These are phyloP conservation scores for Miltochrista miniata DNA, from an alignment of 2,888 invertebrate species.

Conservation along the genomic window DNA sequence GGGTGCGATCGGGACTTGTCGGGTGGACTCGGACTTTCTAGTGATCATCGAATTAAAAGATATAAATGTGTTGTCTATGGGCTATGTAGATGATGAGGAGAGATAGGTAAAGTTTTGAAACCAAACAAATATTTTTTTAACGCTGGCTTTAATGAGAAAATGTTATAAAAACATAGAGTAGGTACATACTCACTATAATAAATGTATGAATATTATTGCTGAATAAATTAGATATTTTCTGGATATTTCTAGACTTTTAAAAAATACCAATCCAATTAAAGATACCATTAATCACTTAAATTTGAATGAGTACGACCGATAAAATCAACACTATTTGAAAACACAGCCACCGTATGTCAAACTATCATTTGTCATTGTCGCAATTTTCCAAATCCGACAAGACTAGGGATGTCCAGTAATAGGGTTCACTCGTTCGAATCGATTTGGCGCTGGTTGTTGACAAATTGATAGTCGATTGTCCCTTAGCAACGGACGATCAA, in stretches of 20 bases:
- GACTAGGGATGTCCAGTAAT: constrained; percentile 22
- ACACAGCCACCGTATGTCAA: background rate
- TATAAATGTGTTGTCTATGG: background rate
- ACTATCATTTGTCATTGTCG: constrained; percentile 38
- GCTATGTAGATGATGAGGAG: background rate
- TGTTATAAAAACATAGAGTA: too few species aligned
- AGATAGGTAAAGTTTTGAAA: too few species aligned
- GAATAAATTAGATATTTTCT: too few species aligned
- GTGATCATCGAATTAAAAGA: background rate
- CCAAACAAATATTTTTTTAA: too few species aligned
- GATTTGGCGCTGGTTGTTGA: constrained; percentile 53
- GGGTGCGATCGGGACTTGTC: constrained; percentile 21
- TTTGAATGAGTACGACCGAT: background rate
- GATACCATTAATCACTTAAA: background rate
- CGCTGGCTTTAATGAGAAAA: too few species aligned
- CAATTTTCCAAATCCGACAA: constrained; percentile 16
- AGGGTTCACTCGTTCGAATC: constrained; percentile 35
- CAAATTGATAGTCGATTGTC: constrained; percentile 63
- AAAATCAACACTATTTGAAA: background rate
- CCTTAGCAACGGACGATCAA: constrained; percentile 46
- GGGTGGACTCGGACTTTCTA: constrained; percentile 1
- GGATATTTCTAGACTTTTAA: too few species aligned
- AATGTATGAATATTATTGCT: too few species aligned
- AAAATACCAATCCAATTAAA: too few species aligned
- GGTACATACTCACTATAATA: too few species aligned